A percentile compares a stretch with the other conserved stretches of the same genome.
These are phyloP conservation scores for Drosophila lutescens DNA, from an alignment of 2,888 invertebrate genomes.

Conservation along the genomic window DNA sequence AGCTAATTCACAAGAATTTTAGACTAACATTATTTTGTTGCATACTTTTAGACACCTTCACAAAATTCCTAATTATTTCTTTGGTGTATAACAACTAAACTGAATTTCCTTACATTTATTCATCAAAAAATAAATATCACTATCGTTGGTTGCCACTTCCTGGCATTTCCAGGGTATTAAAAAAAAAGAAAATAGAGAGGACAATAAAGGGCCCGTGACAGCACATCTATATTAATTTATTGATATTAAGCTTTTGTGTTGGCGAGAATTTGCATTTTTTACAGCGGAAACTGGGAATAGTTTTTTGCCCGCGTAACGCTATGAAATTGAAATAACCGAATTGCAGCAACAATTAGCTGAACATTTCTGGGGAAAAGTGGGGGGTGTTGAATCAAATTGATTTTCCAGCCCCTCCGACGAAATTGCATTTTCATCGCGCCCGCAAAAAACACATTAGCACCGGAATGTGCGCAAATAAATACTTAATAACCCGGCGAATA, in stretches of 20 bases:
- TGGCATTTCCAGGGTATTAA: conserved; percentile 3
- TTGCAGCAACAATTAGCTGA: conserved; percentile 27
- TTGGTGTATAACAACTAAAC: too few species aligned
- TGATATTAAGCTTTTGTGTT: conserved; percentile 58
- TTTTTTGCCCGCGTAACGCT: conserved; percentile 15
- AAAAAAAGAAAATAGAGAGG: background rate
- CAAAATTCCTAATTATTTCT: too few species aligned
- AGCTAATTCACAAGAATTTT: too few species aligned
- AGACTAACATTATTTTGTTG: too few species aligned
- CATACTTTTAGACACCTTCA: too few species aligned
- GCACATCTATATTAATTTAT: conserved; percentile 54
- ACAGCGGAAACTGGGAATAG: conserved; percentile 24
- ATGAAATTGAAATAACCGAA: conserved; percentile 17
- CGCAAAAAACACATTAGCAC: conserved; percentile 44
- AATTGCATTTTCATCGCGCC: conserved; percentile 56
- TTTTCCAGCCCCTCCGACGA: conserved; percentile 25
- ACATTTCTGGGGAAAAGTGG: conserved; percentile 3
- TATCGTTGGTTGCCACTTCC: background rate
- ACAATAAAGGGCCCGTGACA: background rate
- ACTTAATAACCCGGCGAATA: conserved; percentile 57
- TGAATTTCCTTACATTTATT: background rate
- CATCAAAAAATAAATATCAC: background rate
- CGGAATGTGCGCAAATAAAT: conserved; percentile 70
- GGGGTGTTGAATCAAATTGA: conserved; percentile 16
- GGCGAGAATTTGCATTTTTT: conserved; percentile 41